Evolutionary conservation across 2,888 invertebrate genomes (phyloP).

Genomic region (Dicranocentrus wangi): DNA sequence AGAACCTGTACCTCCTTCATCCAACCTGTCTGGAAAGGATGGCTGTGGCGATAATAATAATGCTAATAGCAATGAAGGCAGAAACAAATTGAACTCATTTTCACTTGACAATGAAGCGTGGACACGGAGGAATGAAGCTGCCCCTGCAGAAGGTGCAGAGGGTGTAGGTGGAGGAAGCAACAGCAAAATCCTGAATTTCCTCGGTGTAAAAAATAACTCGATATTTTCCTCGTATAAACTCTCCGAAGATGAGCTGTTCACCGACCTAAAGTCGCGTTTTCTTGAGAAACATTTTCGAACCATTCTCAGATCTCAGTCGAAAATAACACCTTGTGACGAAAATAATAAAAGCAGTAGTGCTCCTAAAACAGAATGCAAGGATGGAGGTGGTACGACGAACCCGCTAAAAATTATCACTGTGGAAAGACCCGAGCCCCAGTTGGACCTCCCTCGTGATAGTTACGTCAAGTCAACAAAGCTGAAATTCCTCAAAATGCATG

Average conservation of each 20-base stretch:
- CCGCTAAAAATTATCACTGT: slow-evolving; percentile 47
- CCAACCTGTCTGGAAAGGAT: too few relatives aligned
- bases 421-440: slow-evolving; percentile 45
- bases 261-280: slow-evolving; percentile 49
- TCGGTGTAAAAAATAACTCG: slow-evolving; percentile 41
- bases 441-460: slow-evolving; percentile 36
- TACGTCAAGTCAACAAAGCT: slow-evolving; percentile 42
- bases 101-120: background rate
- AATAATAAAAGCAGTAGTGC: background rate
- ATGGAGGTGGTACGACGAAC: slow-evolving; percentile 20
- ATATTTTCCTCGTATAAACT: slow-evolving; percentile 28
- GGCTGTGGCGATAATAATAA: background rate
- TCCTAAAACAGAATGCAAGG: background rate
- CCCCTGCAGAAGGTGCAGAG: background rate
- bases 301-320: slow-evolving; percentile 40
- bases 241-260: slow-evolving; percentile 41
- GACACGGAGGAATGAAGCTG: background rate
- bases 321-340: background rate
- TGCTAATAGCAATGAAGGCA: background rate
- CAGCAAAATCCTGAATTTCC: slow-evolving; percentile 50
- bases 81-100: background rate
- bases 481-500: slow-evolving; percentile 53
- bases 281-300: slow-evolving; percentile 56
- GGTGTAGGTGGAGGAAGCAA: background rate
- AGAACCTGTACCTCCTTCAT: too few relatives aligned